A percentile compares a stretch with the other conserved stretches of the same genome.
phyloP scores from a whole-genome alignment of 2,888 invertebrate genomes.

The Agonopterix subpropinquella region DNA sequence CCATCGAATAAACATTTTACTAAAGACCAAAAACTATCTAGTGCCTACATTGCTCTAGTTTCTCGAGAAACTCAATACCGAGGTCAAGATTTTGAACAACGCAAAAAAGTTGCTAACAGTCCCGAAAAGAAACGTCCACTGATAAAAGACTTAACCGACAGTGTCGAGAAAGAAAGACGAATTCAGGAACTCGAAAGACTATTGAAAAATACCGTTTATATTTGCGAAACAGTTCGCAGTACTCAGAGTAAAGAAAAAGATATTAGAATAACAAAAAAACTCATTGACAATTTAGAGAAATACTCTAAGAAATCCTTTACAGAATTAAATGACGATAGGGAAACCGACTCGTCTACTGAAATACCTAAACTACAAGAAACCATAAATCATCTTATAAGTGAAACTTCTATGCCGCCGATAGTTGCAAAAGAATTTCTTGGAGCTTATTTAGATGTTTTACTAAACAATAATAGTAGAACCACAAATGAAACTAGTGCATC shows the following conservation, averaged over 20 bases:
- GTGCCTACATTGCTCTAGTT: background rate
- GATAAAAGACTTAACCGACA: constrained; percentile 18
- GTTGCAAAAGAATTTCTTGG: constrained; percentile 48
- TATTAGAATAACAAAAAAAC: constrained; percentile 46
- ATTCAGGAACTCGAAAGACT: constrained; percentile 54
- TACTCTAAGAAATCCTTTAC: constrained; percentile 14
- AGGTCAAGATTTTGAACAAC: background rate
- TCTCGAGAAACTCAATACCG: background rate
- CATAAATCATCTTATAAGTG: constrained; percentile 47
- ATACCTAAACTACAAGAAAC: constrained; percentile 45
- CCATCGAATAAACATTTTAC: constrained; percentile 42
- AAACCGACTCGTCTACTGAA: constrained; percentile 41
- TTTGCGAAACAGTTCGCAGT: constrained; percentile 36
- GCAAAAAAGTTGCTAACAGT: background rate
- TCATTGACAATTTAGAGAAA: constrained; percentile 43
- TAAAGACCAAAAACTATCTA: constrained; percentile 17
- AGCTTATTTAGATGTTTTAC: constrained; percentile 47
- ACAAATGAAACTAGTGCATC: constrained; percentile 22
- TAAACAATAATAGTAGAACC: constrained; percentile 28
- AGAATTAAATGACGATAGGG: constrained; percentile 2
- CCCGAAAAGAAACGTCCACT: background rate
- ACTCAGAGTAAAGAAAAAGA: constrained; percentile 38
- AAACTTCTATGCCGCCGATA: constrained; percentile 39
- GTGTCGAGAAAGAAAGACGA: constrained; percentile 44
- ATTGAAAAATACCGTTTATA: constrained; percentile 54